Conservation (phyloP, 2,113 vertebrate genomes). For the Callorhinus ursinus region DNA sequence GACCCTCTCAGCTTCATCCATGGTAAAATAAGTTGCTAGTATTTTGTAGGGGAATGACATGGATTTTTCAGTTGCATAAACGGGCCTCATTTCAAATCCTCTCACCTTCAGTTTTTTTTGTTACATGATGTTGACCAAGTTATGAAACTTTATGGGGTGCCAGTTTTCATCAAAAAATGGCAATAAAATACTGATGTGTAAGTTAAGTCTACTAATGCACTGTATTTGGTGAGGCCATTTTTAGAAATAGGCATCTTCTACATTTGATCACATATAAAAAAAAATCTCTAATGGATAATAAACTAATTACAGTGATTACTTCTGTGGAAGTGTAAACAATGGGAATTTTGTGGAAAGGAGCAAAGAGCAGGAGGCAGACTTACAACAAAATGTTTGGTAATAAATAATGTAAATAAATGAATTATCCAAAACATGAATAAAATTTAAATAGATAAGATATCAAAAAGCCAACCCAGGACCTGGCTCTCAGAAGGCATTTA, state of each 20-base stretch:
- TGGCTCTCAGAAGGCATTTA: background rate
- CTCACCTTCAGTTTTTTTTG: background rate
- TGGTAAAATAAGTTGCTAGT: background rate
- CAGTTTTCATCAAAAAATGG: background rate
- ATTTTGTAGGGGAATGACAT: background rate
- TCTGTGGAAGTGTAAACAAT: background rate
- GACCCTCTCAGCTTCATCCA: background rate
- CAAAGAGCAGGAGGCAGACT: background rate
- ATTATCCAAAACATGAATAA: conserved; percentile 26
- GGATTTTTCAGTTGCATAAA: background rate
- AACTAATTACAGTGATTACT: background rate
- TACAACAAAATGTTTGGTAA: background rate
- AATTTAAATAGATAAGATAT: background rate
- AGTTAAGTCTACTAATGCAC: background rate
- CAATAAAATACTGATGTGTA: conserved; percentile 22
- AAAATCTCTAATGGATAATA: background rate
- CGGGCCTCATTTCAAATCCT: background rate
- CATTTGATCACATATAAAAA: background rate
- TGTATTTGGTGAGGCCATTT: background rate
- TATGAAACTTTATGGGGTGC: background rate
- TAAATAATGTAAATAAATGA: background rate
- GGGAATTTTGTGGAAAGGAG: background rate
- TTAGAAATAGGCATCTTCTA: background rate
- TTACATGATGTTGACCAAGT: background rate
- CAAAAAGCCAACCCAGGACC: background rate